phyloP scores from a whole-genome alignment of 2,113 vertebrate genomes.

The Ptilorrhoa leucosticta region DNA sequence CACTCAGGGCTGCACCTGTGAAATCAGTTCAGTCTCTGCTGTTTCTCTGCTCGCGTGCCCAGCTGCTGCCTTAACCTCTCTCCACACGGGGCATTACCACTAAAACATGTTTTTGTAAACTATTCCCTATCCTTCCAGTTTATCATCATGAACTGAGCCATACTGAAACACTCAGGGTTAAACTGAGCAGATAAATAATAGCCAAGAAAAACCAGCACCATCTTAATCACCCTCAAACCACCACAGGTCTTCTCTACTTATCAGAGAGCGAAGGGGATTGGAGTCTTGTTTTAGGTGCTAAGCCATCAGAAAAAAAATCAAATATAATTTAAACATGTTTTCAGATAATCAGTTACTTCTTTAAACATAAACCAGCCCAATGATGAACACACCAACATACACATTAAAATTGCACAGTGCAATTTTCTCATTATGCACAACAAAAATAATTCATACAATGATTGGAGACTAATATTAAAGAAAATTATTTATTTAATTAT shows the following conservation, averaged over 20 bases:
- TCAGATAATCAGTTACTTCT: not conserved
- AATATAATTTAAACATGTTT: not conserved
- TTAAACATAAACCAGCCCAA: not conserved
- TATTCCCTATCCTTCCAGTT: not conserved
- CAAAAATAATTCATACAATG: not conserved
- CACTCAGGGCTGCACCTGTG: not conserved
- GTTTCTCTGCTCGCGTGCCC: fast-evolving
- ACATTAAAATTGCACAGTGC: not conserved
- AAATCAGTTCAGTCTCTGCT: not conserved
- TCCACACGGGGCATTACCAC: not conserved
- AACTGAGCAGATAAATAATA: not conserved
- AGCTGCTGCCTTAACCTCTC: not conserved
- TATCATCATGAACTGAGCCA: not conserved
- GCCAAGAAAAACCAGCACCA: not conserved
- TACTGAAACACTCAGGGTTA: not conserved
- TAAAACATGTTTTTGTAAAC: not conserved
- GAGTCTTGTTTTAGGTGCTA: not conserved
- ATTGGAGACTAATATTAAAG: not conserved
- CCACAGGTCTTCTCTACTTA: not conserved
- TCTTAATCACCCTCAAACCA: not conserved
- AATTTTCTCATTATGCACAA: not conserved
- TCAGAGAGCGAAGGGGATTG: not conserved
- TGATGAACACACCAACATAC: not conserved
- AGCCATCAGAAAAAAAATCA: not conserved
- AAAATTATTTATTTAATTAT: slow-evolving; percentile 2